Evolutionary conservation across 2,797 vertebrate species (phyloP).

Genomic region (Eulemur mongoz): DNA sequence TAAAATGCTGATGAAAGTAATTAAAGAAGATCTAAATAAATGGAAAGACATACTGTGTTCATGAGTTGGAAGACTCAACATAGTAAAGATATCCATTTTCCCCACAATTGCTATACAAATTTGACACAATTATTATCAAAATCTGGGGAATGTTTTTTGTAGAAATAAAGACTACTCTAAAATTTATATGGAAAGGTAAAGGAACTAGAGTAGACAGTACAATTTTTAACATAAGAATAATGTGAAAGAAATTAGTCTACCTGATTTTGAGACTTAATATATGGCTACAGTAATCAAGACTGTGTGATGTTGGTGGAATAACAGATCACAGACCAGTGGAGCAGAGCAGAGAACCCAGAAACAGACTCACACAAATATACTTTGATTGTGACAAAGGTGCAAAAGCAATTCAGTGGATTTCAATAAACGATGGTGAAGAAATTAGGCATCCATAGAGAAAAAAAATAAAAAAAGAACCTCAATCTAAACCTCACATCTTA

Average conservation of each 20-base stretch:
- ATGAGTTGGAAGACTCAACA: background rate
- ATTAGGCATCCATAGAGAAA: background rate
- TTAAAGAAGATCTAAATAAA: background rate
- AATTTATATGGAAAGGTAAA: background rate
- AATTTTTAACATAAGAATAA: background rate
- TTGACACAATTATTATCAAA: background rate
- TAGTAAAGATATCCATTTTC: background rate
- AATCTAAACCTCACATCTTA: background rate
- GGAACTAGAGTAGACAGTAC: background rate
- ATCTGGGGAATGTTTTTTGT: background rate
- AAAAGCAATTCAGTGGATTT: background rate
- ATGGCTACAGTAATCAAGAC: background rate
- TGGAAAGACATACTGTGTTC: background rate
- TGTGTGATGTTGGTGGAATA: background rate
- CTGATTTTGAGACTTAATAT: background rate
- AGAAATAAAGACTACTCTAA: background rate
- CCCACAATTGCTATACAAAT: background rate
- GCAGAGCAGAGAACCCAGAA: background rate
- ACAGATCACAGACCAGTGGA: background rate
- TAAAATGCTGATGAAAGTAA: background rate
- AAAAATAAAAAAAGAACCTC: background rate
- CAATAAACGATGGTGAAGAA: background rate
- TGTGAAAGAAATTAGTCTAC: background rate
- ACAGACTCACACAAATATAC: background rate
- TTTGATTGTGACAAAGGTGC: background rate